Evolutionary conservation across 1,140 invertebrate genomes (phyloP), one percentile per base, ranked within the genome.

Genomic region (Neodiprion virginianus): DNA sequence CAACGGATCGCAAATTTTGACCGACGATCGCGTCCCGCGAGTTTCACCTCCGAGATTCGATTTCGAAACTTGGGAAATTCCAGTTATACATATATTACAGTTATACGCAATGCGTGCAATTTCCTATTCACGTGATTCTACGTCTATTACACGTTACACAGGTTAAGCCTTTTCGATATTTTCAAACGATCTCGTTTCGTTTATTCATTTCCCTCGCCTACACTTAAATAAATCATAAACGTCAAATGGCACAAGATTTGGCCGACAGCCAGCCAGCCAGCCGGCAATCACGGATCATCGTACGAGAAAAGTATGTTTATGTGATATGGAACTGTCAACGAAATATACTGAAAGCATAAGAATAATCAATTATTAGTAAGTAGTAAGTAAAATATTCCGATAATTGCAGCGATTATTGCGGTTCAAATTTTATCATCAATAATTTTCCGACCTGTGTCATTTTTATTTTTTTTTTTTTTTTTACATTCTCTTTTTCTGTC

Each of bases 311-410:
- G 53, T 61, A 14, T 61, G 53, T 61, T 61, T 61, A 61, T 61
- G n/a, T 61, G n/a, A 61, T 61, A 61, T 61, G 53, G 53, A 61
- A 61, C 53, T 61, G 7, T 61, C 53, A 61, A 61, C 53, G 8
- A 61, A 9, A 61, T 61, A 61, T 61, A 61, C 53, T 61, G 53
- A 14, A 61, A 61, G 53, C 5, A 61, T 14, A 61, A 61, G 11
- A 61, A 61, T 61, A 61, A 61, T 61, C 7, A 61, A 61, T 61
- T 61, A 61, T 61, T 61, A 61, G 53, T 61, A 17, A 61, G 53
- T 17, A 61, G 53, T 12, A 61, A 61, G 28, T 61, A 61, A 61
- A 61, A 17, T 61, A 17, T 17, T 61, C 11, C 53, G 53, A 61
- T 61, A 61, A 61, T 14, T 61, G 53, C 53, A 61, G 11, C 53